Percentiles rank a stretch among this genome's conserved stretches.
Conservation (phyloP, 2,113 vertebrate genomes). For the Urocolius indicus region DNA sequence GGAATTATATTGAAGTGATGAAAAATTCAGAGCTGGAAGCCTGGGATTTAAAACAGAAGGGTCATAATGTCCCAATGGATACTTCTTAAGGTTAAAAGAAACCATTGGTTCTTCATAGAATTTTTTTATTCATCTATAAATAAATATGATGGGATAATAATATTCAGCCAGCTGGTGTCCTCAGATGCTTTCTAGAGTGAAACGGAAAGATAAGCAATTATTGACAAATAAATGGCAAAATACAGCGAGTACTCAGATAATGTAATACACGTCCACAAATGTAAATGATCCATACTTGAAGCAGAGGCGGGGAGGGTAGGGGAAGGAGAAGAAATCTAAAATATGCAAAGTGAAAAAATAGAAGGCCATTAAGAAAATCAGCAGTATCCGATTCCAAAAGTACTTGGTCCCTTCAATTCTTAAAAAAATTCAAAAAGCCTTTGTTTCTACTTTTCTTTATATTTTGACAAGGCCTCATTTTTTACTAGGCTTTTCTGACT, state of each 20-base stretch:
- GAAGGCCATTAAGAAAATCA: not conserved
- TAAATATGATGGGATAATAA: slow-evolving; percentile 3
- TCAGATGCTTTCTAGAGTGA: not conserved
- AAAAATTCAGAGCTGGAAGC: not conserved
- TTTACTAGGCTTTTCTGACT: not conserved
- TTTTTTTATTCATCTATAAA: slow-evolving; percentile 29
- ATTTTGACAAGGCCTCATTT: not conserved
- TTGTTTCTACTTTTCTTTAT: not conserved
- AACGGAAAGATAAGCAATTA: slow-evolving; percentile 2
- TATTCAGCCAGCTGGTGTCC: slow-evolving; percentile 30
- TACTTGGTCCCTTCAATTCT: not conserved
- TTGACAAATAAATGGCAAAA: not conserved
- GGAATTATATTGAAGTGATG: not conserved
- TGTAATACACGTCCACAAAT: not conserved
- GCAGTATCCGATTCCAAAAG: not conserved
- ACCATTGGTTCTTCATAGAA: not conserved
- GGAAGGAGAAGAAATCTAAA: not conserved
- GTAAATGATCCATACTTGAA: not conserved
- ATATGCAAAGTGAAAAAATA: not conserved
- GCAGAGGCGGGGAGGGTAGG: rapidly evolving
- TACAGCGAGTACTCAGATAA: not conserved
- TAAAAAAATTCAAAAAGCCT: not conserved
- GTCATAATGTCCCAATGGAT: not conserved
- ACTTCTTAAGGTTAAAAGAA: not conserved
- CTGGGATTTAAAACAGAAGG: not conserved